Percentiles rank a stretch among this genome's conserved stretches.
Conservation (phyloP, 2,797 vertebrate genomes). For the Platalea minor region DNA sequence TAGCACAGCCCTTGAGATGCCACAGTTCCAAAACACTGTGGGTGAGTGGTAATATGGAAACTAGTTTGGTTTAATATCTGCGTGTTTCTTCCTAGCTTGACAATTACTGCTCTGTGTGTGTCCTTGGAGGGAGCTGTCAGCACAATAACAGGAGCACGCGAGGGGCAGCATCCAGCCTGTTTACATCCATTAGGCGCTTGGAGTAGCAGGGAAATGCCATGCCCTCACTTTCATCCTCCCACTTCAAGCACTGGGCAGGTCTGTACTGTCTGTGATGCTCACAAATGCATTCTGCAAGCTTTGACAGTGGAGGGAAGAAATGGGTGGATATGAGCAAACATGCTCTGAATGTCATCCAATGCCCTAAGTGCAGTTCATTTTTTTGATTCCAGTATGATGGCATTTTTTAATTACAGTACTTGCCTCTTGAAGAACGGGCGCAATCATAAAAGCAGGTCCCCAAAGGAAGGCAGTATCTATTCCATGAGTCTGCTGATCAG, state of each 20-base stretch:
- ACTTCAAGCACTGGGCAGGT: background rate
- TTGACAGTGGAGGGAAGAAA: background rate
- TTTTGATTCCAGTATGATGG: background rate
- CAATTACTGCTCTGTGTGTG: background rate
- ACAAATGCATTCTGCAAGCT: background rate
- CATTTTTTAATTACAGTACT: conserved; percentile 40
- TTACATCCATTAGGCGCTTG: background rate
- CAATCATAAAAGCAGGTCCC: conserved; percentile 62
- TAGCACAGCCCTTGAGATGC: background rate
- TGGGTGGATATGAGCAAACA: background rate
- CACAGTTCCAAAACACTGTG: background rate
- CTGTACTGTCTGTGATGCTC: background rate
- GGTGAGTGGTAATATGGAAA: background rate
- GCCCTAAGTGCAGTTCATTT: background rate
- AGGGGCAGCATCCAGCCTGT: background rate
- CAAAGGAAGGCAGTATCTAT: conserved; percentile 66
- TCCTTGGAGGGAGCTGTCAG: conserved; percentile 10
- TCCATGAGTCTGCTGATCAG: conserved; percentile 52
- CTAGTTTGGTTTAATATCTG: background rate
- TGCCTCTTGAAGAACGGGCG: conserved; percentile 62
- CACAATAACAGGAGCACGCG: background rate
- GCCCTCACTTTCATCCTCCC: background rate
- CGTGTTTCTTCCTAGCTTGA: background rate
- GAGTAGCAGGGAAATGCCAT: background rate
- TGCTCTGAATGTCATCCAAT: background rate